Conservation (phyloP, 2,113 vertebrate genomes). For the Apteryx owenii region DNA sequence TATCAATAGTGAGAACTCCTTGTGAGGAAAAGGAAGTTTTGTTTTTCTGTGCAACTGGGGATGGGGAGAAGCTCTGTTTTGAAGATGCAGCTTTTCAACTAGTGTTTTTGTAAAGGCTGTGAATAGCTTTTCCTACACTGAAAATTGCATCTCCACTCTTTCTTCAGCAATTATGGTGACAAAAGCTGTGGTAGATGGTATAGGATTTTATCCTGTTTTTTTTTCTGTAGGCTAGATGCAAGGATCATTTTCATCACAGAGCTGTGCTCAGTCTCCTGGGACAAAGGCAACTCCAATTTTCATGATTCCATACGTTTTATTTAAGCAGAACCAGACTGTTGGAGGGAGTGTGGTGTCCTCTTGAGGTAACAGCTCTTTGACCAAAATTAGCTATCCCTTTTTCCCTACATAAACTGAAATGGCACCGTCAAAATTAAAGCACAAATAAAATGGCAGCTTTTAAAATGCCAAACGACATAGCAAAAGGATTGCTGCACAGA, state of each 20-base stretch:
- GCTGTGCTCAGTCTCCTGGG: not conserved
- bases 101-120: not conserved
- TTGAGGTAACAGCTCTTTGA: not conserved
- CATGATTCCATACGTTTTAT: not conserved
- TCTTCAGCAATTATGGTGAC: not conserved
- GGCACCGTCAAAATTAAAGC: slow-evolving; percentile 10
- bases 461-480: not conserved
- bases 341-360: not conserved
- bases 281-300: not conserved
- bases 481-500: not conserved
- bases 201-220: not conserved
- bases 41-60: not conserved
- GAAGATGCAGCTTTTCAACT: not conserved
- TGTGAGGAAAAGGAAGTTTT: not conserved
- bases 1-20: not conserved
- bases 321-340: not conserved
- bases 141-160: not conserved
- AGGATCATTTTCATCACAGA: not conserved
- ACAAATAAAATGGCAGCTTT: not conserved
- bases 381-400: not conserved
- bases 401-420: slow-evolving; percentile 2
- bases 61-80: not conserved
- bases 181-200: not conserved
- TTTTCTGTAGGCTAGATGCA: not conserved
- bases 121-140: not conserved